A percentile compares a stretch with the other conserved stretches of the same genome.
phyloP scores from a whole-genome alignment of 2,797 vertebrate genomes.

The Gadopsis marmoratus region DNA sequence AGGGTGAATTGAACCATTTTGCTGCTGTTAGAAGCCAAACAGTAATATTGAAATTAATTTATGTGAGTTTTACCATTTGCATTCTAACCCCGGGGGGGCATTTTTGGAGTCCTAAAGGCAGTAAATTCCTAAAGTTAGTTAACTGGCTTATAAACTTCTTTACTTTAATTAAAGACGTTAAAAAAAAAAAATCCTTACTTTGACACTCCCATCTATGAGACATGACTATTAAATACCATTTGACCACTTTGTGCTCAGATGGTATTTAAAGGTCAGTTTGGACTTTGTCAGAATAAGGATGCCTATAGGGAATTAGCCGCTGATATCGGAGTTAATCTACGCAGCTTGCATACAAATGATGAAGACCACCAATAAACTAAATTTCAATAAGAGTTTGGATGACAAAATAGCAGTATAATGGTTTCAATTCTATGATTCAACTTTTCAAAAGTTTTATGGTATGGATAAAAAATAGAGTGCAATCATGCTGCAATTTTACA shows the following conservation, averaged over 20 bases:
- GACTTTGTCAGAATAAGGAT: constrained; percentile 63
- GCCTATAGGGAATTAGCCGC: constrained; percentile 31
- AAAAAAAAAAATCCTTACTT: constrained; percentile 32
- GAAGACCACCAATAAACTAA: constrained; percentile 77
- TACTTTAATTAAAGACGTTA: constrained; percentile 17
- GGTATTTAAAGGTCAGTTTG: constrained; percentile 69
- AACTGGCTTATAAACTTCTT: constrained; percentile 19
- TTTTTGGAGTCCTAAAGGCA: background rate
- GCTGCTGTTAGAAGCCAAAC: constrained; percentile 82
- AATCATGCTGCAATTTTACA: constrained; percentile 74
- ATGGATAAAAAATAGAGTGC: constrained; percentile 68
- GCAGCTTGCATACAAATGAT: constrained; percentile 71
- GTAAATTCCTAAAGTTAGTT: background rate
- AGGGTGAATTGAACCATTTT: constrained; percentile 84
- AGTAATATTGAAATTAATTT: constrained; percentile 79
- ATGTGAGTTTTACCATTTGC: constrained; percentile 80
- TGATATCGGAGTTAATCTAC: background rate
- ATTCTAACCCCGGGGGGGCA: constrained; percentile 41
- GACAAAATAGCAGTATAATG: constrained; percentile 84
- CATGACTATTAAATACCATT: constrained; percentile 55
- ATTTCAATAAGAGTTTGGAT: constrained; percentile 79
- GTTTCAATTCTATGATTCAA: constrained; percentile 74
- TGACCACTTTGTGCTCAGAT: constrained; percentile 49
- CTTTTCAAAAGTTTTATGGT: constrained; percentile 62
- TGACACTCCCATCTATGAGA: constrained; percentile 55